Percentiles rank a stretch among this genome's conserved stretches.
These are phyloP conservation scores for Thelaira solivaga DNA, from an alignment of 2,888 invertebrate species.

Conservation along the genomic window DNA sequence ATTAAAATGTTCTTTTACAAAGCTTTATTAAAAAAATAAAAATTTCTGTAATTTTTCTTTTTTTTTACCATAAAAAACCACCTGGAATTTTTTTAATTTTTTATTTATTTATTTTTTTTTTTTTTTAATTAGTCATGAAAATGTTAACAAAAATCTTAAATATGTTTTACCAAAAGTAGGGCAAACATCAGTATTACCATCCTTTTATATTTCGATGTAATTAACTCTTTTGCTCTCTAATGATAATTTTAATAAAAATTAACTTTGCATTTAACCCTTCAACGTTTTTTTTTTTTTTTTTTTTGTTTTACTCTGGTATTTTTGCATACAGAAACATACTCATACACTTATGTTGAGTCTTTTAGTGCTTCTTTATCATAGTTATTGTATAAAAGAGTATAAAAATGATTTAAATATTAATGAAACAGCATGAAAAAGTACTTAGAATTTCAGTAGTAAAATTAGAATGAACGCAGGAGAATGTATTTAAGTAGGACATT, in stretches of 20 bases:
- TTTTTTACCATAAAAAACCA: too few relatives aligned
- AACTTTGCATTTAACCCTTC: constrained; percentile 50
- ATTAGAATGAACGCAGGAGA: not conserved
- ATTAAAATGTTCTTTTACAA: too few relatives aligned
- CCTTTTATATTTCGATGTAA: not conserved
- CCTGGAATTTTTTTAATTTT: too few relatives aligned
- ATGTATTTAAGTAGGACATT: constrained; percentile 47
- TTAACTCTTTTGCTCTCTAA: constrained; percentile 28
- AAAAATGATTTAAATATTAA: constrained; percentile 58
- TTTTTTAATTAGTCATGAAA: too few relatives aligned
- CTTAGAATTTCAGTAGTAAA: constrained; percentile 44
- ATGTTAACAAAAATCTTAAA: too few relatives aligned
- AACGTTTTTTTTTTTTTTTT: constrained; percentile 22
- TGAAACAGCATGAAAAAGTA: constrained; percentile 64
- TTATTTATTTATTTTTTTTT: too few relatives aligned
- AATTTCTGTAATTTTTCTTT: too few relatives aligned
- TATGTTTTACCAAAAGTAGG: not conserved
- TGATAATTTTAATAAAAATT: constrained; percentile 47
- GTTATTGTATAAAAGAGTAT: constrained; percentile 19
- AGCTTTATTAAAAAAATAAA: too few relatives aligned
- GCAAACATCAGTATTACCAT: not conserved
- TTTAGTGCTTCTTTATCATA: constrained; percentile 10
- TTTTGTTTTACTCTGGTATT: too few relatives aligned
- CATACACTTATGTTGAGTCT: constrained; percentile 16
- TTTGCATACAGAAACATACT: too few relatives aligned